These are phyloP conservation scores for Seira sanloemensis DNA, from an alignment of 2,888 invertebrate species.

Conservation along the genomic window DNA sequence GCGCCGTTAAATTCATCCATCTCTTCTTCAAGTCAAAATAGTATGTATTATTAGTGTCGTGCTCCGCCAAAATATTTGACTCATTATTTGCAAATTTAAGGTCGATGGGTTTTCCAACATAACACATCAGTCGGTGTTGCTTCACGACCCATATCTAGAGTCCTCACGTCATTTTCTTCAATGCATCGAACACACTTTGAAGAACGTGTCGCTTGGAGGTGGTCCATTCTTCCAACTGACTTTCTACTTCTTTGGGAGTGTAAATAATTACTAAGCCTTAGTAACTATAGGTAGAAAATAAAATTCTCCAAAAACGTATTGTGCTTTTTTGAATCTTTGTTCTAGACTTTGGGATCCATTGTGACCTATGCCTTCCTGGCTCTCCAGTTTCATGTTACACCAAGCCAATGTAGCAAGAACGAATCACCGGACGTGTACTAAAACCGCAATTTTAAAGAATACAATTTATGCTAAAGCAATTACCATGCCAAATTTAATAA, in stretches of 20 bases:
- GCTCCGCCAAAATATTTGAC: too few species aligned
- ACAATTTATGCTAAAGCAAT: too few species aligned
- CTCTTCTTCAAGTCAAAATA: too few species aligned
- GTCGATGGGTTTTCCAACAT: neutral
- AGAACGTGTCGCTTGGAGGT: conserved; percentile 23
- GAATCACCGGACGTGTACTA: too few species aligned
- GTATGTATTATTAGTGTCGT: too few species aligned
- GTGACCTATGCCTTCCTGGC: conserved; percentile 34
- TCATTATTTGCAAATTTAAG: too few species aligned
- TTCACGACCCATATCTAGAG: neutral
- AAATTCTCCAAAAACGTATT: neutral
- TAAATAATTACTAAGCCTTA: neutral
- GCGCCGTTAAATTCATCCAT: too few species aligned
- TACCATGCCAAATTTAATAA: too few species aligned
- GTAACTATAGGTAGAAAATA: neutral
- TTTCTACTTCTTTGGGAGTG: conserved; percentile 12
- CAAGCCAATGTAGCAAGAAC: too few species aligned
- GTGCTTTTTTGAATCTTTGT: neutral
- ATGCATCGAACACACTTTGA: conserved; percentile 4
- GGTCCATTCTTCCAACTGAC: conserved; percentile 29
- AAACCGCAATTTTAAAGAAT: too few species aligned
- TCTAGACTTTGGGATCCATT: conserved; percentile 29
- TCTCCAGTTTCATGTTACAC: conserved; percentile 22
- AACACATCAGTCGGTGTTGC: neutral
- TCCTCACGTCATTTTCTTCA: neutral